Evolutionary conservation across 2,797 vertebrate genomes (phyloP).

Genomic region (Coccyzus lansbergi): DNA sequence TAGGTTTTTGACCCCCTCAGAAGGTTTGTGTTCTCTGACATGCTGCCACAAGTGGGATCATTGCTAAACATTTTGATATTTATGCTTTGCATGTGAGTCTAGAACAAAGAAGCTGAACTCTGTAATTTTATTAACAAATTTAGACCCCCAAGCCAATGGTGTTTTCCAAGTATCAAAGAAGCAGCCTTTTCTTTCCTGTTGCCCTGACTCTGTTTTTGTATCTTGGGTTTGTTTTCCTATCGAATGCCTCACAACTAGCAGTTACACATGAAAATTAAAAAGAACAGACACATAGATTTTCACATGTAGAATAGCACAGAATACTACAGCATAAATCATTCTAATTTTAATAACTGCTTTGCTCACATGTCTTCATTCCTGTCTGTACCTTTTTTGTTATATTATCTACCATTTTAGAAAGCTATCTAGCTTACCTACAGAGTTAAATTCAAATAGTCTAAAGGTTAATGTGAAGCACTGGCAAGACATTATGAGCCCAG

Average conservation of each 20-base stretch:
- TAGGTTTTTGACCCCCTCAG: neutral
- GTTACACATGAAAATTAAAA: neutral
- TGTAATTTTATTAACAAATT: constrained; percentile 37
- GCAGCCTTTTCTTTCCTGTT: neutral
- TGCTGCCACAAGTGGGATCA: neutral
- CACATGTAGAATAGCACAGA: neutral
- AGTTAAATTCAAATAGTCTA: constrained; percentile 67
- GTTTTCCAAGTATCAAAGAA: neutral
- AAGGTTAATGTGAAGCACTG: constrained; percentile 68
- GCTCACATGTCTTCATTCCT: constrained; percentile 46
- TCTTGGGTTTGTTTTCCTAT: neutral
- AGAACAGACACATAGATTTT: neutral
- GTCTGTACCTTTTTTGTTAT: constrained; percentile 53
- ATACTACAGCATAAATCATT: constrained; percentile 15
- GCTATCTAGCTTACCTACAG: constrained; percentile 63
- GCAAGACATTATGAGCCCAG: constrained; percentile 44
- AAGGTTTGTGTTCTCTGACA: neutral
- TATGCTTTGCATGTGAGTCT: neutral
- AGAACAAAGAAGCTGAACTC: neutral
- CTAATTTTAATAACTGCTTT: constrained; percentile 61
- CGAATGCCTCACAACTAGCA: neutral
- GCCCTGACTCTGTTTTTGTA: neutral
- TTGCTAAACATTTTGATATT: neutral
- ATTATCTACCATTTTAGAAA: constrained; percentile 63
- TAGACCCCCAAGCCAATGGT: neutral